phyloP scores from a whole-genome alignment of 2,888 invertebrate species.

The Epinotia demarniana region DNA sequence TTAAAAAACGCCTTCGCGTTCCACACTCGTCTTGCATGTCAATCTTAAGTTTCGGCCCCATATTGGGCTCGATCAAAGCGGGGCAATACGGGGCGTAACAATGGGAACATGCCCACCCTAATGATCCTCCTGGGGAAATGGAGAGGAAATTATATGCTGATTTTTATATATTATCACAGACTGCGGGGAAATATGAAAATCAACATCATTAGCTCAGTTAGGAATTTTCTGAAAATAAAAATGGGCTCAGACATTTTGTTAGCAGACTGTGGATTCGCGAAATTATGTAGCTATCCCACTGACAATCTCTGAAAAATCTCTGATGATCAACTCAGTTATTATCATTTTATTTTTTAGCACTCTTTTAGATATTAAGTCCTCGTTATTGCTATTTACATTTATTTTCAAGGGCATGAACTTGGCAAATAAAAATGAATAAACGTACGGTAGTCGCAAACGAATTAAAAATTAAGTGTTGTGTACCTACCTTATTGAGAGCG shows the following conservation, averaged over 20 bases:
- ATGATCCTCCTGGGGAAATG: conserved; percentile 43
- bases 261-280: not conserved
- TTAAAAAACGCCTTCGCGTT: not conserved
- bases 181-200: conserved; percentile 45
- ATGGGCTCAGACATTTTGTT: conserved; percentile 19
- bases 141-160: conserved; percentile 45
- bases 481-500: too few species aligned
- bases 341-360: not conserved
- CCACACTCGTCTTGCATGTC: conserved; percentile 19
- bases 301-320: not conserved
- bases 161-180: conserved; percentile 44
- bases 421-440: too few species aligned
- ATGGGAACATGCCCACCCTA: conserved; percentile 27
- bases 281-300: conserved; percentile 19
- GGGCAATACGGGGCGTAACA: conserved; percentile 18
- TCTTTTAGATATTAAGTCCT: not conserved
- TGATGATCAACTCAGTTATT: not conserved
- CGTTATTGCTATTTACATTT: conserved; percentile 2
- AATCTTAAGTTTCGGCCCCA: conserved; percentile 3
- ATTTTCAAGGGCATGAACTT: not conserved
- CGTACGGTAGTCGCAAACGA: too few species aligned
- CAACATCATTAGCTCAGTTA: conserved; percentile 41
- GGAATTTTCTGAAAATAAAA: conserved; percentile 29
- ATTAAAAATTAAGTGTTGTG: too few species aligned
- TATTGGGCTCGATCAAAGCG: conserved; percentile 13